Conservation (phyloP, 2,888 invertebrate genomes). For the Trypoxylon attenuatum region DNA sequence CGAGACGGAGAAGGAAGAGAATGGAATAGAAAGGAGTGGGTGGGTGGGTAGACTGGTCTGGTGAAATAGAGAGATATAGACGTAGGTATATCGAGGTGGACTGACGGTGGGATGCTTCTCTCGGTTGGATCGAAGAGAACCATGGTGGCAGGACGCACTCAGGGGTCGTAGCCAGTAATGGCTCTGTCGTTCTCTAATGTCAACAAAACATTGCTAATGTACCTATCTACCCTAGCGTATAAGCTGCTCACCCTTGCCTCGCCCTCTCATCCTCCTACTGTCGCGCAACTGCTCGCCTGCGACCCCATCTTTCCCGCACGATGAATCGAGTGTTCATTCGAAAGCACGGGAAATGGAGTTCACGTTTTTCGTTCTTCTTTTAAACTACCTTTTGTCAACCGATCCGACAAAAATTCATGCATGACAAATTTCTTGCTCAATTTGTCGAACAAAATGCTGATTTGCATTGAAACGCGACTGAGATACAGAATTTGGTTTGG, state of each 20-base stretch:
- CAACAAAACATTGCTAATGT: conserved; percentile 72
- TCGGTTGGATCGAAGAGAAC: conserved; percentile 36
- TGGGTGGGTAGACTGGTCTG: not conserved
- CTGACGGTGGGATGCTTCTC: not conserved
- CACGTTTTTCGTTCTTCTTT: not conserved
- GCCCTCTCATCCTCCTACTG: conserved; percentile 32
- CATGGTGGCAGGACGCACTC: conserved; percentile 17
- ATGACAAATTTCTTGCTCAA: too few species aligned
- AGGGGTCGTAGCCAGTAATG: conserved; percentile 63
- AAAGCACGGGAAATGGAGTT: not conserved
- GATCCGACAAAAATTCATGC: not conserved
- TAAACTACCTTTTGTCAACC: too few species aligned
- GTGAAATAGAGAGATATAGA: too few species aligned
- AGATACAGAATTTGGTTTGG: too few species aligned
- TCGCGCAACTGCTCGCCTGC: conserved; percentile 30
- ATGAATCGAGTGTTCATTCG: conserved; percentile 28
- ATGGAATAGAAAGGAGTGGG: not conserved
- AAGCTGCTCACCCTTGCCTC: conserved; percentile 48
- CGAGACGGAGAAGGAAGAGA: too few species aligned
- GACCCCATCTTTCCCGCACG: conserved; percentile 28
- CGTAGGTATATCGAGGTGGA: not conserved
- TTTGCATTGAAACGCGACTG: too few species aligned
- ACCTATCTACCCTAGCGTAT: conserved; percentile 46
- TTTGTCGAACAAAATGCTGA: too few species aligned
- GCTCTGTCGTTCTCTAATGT: conserved; percentile 64